Conservation (phyloP, 2,797 vertebrate species). For the Anas flavirostris region DNA sequence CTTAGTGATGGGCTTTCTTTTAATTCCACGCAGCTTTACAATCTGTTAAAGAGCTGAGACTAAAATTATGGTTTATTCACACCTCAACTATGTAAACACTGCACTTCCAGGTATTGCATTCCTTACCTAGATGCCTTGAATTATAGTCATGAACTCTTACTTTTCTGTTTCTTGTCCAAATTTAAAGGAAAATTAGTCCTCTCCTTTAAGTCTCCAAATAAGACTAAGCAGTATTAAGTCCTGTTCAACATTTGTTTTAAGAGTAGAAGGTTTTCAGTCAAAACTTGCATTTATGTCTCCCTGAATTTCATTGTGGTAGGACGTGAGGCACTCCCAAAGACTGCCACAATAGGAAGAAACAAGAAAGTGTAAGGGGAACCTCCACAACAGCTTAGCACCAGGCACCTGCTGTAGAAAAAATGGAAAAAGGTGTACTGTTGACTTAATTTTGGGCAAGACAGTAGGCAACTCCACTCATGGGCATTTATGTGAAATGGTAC, state of each 20-base stretch:
- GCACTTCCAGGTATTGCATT: not conserved
- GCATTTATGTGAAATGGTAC: not conserved
- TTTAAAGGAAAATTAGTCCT: not conserved
- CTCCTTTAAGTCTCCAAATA: not conserved
- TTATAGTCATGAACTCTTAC: not conserved
- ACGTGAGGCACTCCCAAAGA: not conserved
- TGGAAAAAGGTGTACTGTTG: not conserved
- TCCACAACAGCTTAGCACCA: not conserved
- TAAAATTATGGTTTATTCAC: not conserved
- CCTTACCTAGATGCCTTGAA: not conserved
- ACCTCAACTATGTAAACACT: not conserved
- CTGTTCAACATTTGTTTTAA: not conserved
- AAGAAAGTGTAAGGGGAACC: not conserved
- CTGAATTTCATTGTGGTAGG: not conserved
- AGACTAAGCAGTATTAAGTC: not conserved
- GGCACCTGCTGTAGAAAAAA: not conserved
- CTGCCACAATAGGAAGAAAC: not conserved
- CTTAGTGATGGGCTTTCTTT: not conserved
- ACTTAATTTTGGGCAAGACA: not conserved
- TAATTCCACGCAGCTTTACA: not conserved
- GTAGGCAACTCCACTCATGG: not conserved
- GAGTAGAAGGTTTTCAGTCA: not conserved
- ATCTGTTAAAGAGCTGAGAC: not conserved
- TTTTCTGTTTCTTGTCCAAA: not conserved
- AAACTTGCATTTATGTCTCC: not conserved